Evolutionary conservation across 2,797 vertebrate species (phyloP).

Genomic region (Gallirallus australis): DNA sequence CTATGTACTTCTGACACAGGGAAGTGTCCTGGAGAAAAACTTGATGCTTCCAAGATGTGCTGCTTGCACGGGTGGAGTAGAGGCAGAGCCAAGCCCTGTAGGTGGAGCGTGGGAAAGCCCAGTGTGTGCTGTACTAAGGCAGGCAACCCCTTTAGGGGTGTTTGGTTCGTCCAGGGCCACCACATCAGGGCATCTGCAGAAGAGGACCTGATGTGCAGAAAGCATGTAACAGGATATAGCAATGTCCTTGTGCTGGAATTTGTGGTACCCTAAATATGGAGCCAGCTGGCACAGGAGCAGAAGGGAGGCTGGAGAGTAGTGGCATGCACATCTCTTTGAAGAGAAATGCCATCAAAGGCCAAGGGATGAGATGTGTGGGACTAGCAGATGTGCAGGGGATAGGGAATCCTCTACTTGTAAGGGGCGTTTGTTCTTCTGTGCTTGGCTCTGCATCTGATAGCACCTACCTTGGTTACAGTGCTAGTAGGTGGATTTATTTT

Average conservation of each 20-base stretch:
- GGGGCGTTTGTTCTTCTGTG: background rate
- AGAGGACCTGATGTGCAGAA: background rate
- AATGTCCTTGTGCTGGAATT: background rate
- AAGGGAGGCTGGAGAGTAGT: background rate
- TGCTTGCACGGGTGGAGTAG: background rate
- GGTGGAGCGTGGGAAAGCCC: background rate
- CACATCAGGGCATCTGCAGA: background rate
- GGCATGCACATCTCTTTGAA: too few species aligned
- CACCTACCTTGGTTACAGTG: background rate
- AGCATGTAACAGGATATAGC: background rate
- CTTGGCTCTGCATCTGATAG: background rate
- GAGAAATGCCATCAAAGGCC: background rate
- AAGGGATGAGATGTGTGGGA: background rate
- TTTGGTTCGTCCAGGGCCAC: background rate
- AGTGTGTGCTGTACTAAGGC: background rate
- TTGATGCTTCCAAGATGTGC: background rate
- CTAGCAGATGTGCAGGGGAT: too few species aligned
- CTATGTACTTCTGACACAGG: background rate
- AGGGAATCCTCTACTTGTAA: background rate
- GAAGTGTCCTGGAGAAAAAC: background rate
- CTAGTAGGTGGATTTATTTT: background rate
- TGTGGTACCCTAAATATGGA: background rate
- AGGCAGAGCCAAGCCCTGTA: fast-evolving
- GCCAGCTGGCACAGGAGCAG: background rate
- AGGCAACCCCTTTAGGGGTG: background rate